Evolutionary conservation across 1,140 invertebrate genomes (phyloP).

Genomic region (Cephus cinctus): DNA sequence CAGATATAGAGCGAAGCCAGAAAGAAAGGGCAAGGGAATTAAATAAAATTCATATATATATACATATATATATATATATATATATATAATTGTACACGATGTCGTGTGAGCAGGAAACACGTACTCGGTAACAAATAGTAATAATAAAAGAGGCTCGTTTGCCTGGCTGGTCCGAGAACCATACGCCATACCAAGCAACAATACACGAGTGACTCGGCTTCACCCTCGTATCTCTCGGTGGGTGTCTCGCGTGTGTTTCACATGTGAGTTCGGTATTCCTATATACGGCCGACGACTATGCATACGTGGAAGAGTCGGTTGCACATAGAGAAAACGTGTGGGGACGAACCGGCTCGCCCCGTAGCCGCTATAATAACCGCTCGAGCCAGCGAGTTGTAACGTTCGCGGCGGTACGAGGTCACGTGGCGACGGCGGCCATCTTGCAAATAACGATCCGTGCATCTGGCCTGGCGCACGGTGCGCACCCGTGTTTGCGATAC

Average conservation of each 20-base stretch:
- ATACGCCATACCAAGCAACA: conserved; percentile 1
- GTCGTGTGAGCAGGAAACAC: conserved; percentile 2
- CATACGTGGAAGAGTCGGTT: neutral
- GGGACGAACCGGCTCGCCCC: neutral
- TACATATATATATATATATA: too few species aligned
- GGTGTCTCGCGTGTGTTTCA: conserved; percentile 5
- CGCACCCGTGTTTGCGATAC: neutral
- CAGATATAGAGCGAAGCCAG: too few species aligned
- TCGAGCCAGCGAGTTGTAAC: conserved; percentile 1
- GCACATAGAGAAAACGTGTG: neutral
- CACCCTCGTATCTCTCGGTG: conserved; percentile 15
- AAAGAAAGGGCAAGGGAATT: too few species aligned
- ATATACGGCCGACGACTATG: too few species aligned
- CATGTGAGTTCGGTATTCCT: neutral
- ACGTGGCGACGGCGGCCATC: conserved; percentile 34
- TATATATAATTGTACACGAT: too few species aligned
- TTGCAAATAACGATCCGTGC: conserved; percentile 34
- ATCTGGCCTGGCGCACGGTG: conserved; percentile 17
- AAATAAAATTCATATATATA: too few species aligned
- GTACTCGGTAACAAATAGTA: conserved; percentile 4
- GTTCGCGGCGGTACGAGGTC: conserved; percentile 24
- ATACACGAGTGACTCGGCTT: conserved; percentile 11
- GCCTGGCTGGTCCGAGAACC: neutral
- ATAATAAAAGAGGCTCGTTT: conserved; percentile 2
- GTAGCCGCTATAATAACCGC: conserved; percentile 9